Base-by-base conservation (phyloP, 2,888 invertebrate species). In the Hirtodrosophila confusa region DNA sequence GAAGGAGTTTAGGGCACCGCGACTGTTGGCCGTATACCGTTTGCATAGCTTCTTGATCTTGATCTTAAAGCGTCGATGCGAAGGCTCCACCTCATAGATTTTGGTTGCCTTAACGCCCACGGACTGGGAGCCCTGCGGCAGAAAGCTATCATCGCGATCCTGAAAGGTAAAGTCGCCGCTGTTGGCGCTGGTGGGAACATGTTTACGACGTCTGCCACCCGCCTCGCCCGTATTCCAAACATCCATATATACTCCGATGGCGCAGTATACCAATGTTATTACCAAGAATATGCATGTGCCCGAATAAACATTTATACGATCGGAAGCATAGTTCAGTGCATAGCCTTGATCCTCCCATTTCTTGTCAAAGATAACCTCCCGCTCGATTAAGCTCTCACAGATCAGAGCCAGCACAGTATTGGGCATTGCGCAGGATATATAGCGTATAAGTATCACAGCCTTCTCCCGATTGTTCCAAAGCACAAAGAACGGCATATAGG, bases 401-500 rank as follows among this genome's bases (percentile, higher is more conserved):
- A 69, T 96, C 12, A 78, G 23, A 1, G 67, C 93, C 94, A 97
- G 94, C 2, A 95, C 96, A 0, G 95, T 94, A 89, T 97, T 97
- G 39, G 94, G 94, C 54, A 95, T 93, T 2, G 96, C 89, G 80
- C 48, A 74, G 1, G 69, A 49, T n/a, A 68, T 4, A 39, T 78
- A 73, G 3, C 63, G 61, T 3, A 78, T 4, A 3, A 55, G 1
- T 4, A 24, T 3, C 0, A 55, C 29, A 1, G 41, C 6, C 1
- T 51, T 44, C 10, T 71, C 75, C 5, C 58, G 62, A 67, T 69
- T 78, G 7, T 73, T 80, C 62, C 56, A 76, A 1, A 96, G 90
- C 79, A 96, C 93, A 62, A 94, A 92, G 75, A 95, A 96, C 0
- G 97, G 97, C 10, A 95, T 90, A 86, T 94, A 95, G 0, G 94